phyloP scores from a whole-genome alignment of 2,888 invertebrate genomes.

The Pediacus dermestoides region DNA sequence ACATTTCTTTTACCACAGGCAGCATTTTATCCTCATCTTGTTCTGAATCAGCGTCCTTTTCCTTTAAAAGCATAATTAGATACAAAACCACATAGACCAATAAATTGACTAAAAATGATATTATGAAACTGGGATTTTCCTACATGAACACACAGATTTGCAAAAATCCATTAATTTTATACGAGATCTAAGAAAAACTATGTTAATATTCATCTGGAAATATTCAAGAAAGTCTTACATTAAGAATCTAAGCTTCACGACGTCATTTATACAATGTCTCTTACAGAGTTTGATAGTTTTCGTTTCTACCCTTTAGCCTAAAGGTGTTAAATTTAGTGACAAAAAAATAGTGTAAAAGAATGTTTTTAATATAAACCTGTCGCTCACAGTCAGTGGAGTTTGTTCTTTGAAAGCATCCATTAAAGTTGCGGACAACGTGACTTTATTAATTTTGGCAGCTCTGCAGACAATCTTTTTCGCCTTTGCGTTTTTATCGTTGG shows the following conservation, averaged over 20 bases:
- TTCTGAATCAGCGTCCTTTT: background rate
- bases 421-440: slow-evolving; percentile 49
- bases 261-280: too few relatives aligned
- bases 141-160: too few relatives aligned
- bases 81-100: too few relatives aligned
- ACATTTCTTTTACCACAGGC: slow-evolving; percentile 48
- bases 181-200: too few relatives aligned
- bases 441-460: slow-evolving; percentile 57
- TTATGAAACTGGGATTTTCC: too few relatives aligned
- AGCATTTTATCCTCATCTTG: slow-evolving; percentile 41
- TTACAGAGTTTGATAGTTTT: too few relatives aligned
- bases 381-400: slow-evolving; percentile 18
- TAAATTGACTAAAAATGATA: too few relatives aligned
- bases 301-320: slow-evolving; percentile 22
- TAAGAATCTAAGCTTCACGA: too few relatives aligned
- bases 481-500: slow-evolving; percentile 53
- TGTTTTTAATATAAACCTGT: slow-evolving; percentile 6
- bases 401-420: slow-evolving; percentile 48
- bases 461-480: slow-evolving; percentile 55
- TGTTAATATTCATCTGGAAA: too few relatives aligned
- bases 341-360: too few relatives aligned
- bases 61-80: background rate
- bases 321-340: slow-evolving; percentile 10
- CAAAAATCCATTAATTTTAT: too few relatives aligned
- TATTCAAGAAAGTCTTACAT: too few relatives aligned